A percentile compares a stretch with the other conserved stretches of the same genome.
Evolutionary conservation across 2,888 invertebrate species (phyloP).

Genomic region (Caenorhabditis auriculariae): DNA sequence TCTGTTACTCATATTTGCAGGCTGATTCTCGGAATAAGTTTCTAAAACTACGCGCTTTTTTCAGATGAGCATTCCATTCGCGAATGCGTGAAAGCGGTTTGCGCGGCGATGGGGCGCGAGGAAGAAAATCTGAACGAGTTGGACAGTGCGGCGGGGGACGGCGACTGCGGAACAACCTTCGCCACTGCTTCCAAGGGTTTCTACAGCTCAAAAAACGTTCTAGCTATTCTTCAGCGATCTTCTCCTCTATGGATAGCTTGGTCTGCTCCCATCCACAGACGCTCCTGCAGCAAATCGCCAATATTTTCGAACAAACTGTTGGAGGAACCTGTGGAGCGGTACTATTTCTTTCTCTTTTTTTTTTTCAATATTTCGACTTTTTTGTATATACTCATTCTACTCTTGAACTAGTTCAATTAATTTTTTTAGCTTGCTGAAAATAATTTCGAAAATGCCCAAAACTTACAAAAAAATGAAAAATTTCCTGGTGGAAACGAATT

Average conservation of each 20-base stretch:
- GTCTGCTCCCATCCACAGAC: conserved; percentile 25
- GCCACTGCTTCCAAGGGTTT: conserved; percentile 25
- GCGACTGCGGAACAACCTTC: conserved; percentile 73
- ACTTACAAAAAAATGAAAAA: too few relatives aligned
- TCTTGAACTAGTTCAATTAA: too few relatives aligned
- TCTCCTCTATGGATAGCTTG: conserved; percentile 9
- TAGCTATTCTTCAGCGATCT: conserved; percentile 14
- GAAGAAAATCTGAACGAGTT: conserved; percentile 71
- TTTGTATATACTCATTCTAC: too few relatives aligned
- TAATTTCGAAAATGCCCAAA: too few relatives aligned
- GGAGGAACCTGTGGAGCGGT: conserved; percentile 59
- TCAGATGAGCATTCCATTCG: not conserved
- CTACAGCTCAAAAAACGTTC: not conserved
- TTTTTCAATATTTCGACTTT: too few relatives aligned
- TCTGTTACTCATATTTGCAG: too few relatives aligned
- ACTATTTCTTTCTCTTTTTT: too few relatives aligned
- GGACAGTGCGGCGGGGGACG: conserved; percentile 76
- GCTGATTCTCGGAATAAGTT: too few relatives aligned
- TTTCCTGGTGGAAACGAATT: too few relatives aligned
- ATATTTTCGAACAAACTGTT: conserved; percentile 48
- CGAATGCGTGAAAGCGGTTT: conserved; percentile 44
- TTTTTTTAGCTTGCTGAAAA: too few relatives aligned
- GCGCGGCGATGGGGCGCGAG: conserved; percentile 70
- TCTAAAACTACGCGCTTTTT: not conserved
- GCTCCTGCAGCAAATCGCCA: conserved; percentile 42